Base-by-base conservation (phyloP, 2,113 vertebrate genomes). In the Chiloscyllium plagiosum region DNA sequence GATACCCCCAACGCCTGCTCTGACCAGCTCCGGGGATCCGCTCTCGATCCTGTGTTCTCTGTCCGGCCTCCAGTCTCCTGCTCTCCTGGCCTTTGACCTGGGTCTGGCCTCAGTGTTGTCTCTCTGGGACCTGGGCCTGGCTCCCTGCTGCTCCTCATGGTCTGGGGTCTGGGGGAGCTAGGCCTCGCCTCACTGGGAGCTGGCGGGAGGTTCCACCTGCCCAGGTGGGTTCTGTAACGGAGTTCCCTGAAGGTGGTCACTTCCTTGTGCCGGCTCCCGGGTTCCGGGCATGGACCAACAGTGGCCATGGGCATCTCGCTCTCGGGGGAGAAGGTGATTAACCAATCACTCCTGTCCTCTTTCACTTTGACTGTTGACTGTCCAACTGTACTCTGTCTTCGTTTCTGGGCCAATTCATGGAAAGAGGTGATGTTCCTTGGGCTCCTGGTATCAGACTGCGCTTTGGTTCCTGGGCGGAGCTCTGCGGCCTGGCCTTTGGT, bases 231-330 rank as follows among this genome's bases (percentile, higher is more conserved):
- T 68, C 98, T 98, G 96, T 98, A 97, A 22, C 99, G 97, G 96
- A 99, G 97, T 97, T 99, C 99, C 97, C 98, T 98, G 97, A 99
- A 99, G 0, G 99, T 99, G 24, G 98, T 99, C 96, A 98, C 97
- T 96, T 98, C 98, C 52, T 98, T 97, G 37, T 97, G 97, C 7
- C 8, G 37, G 17, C 5, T 76, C 72, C 61, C 65, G 20, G 86
- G 52, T 96, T 96, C 65, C 96, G 96, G 0, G 96, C 52, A 13
- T 93, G 72, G 7, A n/a, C 1, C 17, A 1, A 0, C 86, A 6
- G 42, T 26, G 5, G 7, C 8, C 52, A n/a, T 5, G 20, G 98
- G 98, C 92, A 98, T 96, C 94, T 99, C 99, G 0, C 97, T 97
- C 68, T 99, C 99, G 0, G 99, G 99, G 0, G 99, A 99, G 96